phyloP scores from a whole-genome alignment of 2,797 vertebrate species.

The Coregonus suidteri region DNA sequence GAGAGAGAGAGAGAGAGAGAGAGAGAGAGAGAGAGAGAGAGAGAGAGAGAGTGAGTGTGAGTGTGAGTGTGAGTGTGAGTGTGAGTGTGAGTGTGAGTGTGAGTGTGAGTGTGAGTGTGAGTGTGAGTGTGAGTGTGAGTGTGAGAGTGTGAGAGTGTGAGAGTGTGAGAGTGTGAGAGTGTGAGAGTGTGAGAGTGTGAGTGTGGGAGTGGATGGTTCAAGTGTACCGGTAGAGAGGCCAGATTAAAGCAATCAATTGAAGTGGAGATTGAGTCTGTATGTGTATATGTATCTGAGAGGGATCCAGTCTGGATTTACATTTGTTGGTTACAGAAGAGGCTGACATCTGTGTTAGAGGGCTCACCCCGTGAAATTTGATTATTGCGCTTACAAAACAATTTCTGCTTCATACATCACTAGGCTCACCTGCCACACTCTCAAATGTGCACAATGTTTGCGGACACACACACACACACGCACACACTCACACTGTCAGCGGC shows the following conservation, averaged over 20 bases:
- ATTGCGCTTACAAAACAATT: slow-evolving; percentile 51
- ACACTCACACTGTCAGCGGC: slow-evolving; percentile 2
- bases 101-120: too few species aligned
- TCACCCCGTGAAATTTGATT: slow-evolving; percentile 55
- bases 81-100: too few species aligned
- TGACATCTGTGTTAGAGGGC: slow-evolving; percentile 64
- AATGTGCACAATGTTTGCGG: slow-evolving; percentile 27
- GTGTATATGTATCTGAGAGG: slow-evolving; percentile 7
- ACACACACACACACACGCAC: not conserved
- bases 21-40: too few species aligned
- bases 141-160: too few species aligned
- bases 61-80: too few species aligned
- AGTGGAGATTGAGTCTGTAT: slow-evolving; percentile 30
- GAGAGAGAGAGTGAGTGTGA: too few species aligned
- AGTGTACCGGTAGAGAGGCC: slow-evolving; percentile 12
- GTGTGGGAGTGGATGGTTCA: not conserved
- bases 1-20: too few species aligned
- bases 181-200: too few species aligned
- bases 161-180: too few species aligned
- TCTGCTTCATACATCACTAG: slow-evolving; percentile 61
- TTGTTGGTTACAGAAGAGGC: slow-evolving; percentile 37
- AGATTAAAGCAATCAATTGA: slow-evolving; percentile 39
- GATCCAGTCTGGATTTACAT: slow-evolving; percentile 39
- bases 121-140: too few species aligned
- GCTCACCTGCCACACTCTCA: slow-evolving; percentile 64